A percentile compares a stretch with the other conserved stretches of the same genome.
Conservation (phyloP, 2,888 invertebrate species). For the Trichacis sp. region DNA sequence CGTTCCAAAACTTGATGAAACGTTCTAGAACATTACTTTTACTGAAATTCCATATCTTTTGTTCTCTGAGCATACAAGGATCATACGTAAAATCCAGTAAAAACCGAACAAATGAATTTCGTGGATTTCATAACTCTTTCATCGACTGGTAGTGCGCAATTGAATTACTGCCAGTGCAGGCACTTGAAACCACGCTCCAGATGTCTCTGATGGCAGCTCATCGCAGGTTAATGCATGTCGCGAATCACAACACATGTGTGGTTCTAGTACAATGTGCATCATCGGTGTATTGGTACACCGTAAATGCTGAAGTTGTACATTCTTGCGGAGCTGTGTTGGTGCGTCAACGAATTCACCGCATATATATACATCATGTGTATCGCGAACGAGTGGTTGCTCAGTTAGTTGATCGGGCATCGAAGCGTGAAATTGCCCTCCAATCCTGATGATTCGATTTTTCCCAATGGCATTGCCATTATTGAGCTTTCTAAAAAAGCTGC, state of each 20-base stretch:
- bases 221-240: constrained; percentile 31
- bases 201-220: constrained; percentile 29
- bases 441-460: constrained; percentile 40
- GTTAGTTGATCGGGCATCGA: constrained; percentile 63
- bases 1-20: too few relatives aligned
- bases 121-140: too few relatives aligned
- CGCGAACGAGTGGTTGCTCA: constrained; percentile 50
- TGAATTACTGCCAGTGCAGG: constrained; percentile 29
- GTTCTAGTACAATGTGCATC: background rate
- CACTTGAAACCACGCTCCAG: constrained; percentile 18
- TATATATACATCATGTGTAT: constrained; percentile 29
- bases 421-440: constrained; percentile 65
- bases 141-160: too few relatives aligned
- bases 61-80: too few relatives aligned
- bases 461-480: constrained; percentile 39
- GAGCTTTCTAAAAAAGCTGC: constrained; percentile 16
- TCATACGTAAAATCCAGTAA: too few relatives aligned
- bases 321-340: constrained; percentile 7
- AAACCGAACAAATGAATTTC: too few relatives aligned
- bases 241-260: constrained; percentile 29
- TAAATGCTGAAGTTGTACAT: constrained; percentile 32
- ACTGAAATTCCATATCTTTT: too few relatives aligned
- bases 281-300: constrained; percentile 15
- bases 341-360: constrained; percentile 22
- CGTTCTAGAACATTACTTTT: too few relatives aligned